These are phyloP conservation scores for Chrysogorgia sp. DNA, from an alignment of 92 coral and sea anemone genomes.

Conservation along the genomic window DNA sequence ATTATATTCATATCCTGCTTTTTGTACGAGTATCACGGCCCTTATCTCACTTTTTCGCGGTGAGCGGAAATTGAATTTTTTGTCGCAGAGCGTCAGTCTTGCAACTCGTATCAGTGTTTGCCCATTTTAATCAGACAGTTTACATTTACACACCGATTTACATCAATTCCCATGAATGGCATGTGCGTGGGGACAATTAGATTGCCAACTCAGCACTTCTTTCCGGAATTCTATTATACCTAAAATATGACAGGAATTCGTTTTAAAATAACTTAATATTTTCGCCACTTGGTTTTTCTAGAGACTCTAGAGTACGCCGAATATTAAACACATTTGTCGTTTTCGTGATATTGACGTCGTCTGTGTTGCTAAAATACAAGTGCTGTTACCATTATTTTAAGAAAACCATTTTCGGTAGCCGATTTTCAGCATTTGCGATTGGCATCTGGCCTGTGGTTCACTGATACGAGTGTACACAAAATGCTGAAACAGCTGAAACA, in stretches of 20 bases:
- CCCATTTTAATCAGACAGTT: neutral
- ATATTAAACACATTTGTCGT: too few species aligned
- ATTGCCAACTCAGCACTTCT: neutral
- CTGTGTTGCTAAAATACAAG: too few species aligned
- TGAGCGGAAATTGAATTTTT: constrained; percentile 19
- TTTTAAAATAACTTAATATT: constrained; percentile 4
- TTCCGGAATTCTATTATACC: neutral
- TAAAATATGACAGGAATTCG: constrained; percentile 2
- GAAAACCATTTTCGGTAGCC: too few species aligned
- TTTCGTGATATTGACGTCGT: too few species aligned
- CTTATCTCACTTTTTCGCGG: constrained; percentile 10
- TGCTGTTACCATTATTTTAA: too few species aligned
- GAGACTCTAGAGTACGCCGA: too few species aligned
- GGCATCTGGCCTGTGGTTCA: too few species aligned
- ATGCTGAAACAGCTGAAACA: too few species aligned
- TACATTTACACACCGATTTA: neutral
- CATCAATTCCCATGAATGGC: neutral
- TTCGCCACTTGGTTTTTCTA: too few species aligned
- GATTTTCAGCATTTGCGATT: too few species aligned
- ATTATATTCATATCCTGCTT: constrained; percentile 26
- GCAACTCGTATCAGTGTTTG: neutral
- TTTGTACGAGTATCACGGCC: constrained; percentile 4
- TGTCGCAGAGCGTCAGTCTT: neutral
- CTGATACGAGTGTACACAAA: too few species aligned
- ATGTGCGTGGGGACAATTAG: neutral